phyloP scores from a whole-genome alignment of 1,140 invertebrate species.

The Drosophila oshimai region DNA sequence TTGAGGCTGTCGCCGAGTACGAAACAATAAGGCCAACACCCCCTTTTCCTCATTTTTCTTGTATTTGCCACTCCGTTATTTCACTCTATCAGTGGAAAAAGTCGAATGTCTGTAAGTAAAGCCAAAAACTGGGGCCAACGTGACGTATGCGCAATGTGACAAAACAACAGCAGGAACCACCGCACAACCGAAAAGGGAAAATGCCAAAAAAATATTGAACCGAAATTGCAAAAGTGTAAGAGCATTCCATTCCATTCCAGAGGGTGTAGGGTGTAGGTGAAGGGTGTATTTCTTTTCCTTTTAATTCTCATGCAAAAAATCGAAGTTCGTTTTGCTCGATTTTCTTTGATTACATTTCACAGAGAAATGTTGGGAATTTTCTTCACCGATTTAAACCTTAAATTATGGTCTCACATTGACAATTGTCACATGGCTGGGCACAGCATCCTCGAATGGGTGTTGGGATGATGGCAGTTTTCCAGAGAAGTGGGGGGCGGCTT shows the following conservation, averaged over 20 bases:
- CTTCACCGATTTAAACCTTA: constrained; percentile 45
- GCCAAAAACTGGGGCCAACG: constrained; percentile 51
- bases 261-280: background rate
- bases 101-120: constrained; percentile 31
- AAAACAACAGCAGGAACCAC: constrained; percentile 23
- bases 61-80: no score
- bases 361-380: constrained; percentile 15
- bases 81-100: constrained; percentile 10
- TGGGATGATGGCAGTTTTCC: background rate
- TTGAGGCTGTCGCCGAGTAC: constrained; percentile 71
- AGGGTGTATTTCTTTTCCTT: background rate
- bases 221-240: constrained; percentile 12
- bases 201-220: constrained; percentile 32
- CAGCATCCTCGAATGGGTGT: background rate
- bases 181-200: background rate
- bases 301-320: constrained; percentile 32
- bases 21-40: constrained; percentile 56
- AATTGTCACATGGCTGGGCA: constrained; percentile 65
- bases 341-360: constrained; percentile 35
- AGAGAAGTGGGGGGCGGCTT: background rate
- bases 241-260: constrained; percentile 9
- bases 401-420: constrained; percentile 69
- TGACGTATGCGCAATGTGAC: constrained; percentile 66
- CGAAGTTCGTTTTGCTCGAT: constrained; percentile 1
- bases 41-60: background rate